A percentile compares a stretch with the other conserved stretches of the same genome.
These are phyloP conservation scores for Orchesella cincta DNA, from an alignment of 1,140 invertebrate genomes.

Conservation along the genomic window DNA sequence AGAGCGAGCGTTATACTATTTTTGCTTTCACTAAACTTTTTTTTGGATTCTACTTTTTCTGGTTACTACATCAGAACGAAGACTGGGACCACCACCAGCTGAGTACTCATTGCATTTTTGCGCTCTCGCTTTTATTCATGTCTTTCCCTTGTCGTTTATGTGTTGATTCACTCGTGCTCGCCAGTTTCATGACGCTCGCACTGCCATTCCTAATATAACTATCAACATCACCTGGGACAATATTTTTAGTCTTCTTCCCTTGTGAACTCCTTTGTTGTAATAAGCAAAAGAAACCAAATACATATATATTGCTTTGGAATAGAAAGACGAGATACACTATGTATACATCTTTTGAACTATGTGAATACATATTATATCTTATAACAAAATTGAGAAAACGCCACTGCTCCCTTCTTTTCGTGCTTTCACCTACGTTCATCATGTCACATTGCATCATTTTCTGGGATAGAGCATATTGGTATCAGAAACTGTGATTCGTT, in stretches of 20 bases:
- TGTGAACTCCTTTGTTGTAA: background rate
- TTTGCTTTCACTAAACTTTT: background rate
- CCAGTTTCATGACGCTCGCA: background rate
- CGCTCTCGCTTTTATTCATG: background rate
- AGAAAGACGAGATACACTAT: background rate
- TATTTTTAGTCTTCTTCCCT: background rate
- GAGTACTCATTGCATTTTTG: background rate
- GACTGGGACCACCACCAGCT: too few species aligned
- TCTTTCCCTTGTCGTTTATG: conserved; percentile 7
- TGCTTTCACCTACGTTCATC: background rate
- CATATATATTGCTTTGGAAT: background rate
- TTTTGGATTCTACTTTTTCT: background rate
- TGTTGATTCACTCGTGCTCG: background rate
- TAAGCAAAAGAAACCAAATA: too few species aligned
- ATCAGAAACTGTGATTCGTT: background rate
- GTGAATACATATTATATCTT: background rate
- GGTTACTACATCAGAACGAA: too few species aligned
- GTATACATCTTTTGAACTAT: background rate
- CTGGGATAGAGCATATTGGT: background rate
- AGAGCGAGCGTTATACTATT: background rate
- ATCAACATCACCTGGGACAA: conserved; percentile 25
- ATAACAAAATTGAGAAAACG: background rate
- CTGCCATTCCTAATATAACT: conserved; percentile 19
- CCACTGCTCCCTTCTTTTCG: conserved; percentile 7
- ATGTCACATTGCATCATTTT: conserved; percentile 22